These are phyloP conservation scores for Sardinella longiceps DNA, from an alignment of 2,797 vertebrate genomes.

Conservation along the genomic window DNA sequence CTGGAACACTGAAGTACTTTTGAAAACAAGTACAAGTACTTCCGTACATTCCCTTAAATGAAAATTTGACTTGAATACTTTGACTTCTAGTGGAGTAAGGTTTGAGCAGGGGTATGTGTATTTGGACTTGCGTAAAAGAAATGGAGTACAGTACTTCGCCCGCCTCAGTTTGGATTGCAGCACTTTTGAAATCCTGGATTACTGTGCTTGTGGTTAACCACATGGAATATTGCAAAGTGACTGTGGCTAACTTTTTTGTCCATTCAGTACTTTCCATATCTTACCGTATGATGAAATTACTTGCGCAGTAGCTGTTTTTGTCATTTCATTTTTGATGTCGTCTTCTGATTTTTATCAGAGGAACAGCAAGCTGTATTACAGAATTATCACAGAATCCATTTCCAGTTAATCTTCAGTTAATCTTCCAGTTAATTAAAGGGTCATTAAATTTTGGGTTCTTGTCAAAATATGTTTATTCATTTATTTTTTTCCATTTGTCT, in stretches of 20 bases:
- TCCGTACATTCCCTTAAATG: no score
- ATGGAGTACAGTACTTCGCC: no score
- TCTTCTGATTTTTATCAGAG: neutral
- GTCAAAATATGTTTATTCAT: neutral
- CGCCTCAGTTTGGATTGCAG: no score
- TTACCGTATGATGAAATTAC: neutral
- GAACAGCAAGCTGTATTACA: neutral
- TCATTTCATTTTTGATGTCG: neutral
- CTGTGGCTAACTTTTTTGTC: neutral
- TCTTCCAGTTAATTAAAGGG: neutral
- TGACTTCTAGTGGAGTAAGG: no score
- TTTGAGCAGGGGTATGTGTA: no score
- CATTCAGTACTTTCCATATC: neutral
- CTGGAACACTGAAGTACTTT: no score
- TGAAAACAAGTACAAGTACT: no score
- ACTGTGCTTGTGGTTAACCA: slow-evolving; percentile 14
- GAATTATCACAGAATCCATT: neutral
- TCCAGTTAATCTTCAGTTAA: neutral
- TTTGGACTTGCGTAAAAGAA: no score
- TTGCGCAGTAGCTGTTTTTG: neutral
- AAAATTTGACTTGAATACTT: no score
- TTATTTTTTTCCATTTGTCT: neutral
- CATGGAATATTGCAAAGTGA: neutral
- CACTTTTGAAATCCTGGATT: slow-evolving; percentile 16
- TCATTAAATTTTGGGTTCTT: neutral